phyloP scores from a whole-genome alignment of 1,140 invertebrate genomes.

The Stegodyphus dumicola region DNA sequence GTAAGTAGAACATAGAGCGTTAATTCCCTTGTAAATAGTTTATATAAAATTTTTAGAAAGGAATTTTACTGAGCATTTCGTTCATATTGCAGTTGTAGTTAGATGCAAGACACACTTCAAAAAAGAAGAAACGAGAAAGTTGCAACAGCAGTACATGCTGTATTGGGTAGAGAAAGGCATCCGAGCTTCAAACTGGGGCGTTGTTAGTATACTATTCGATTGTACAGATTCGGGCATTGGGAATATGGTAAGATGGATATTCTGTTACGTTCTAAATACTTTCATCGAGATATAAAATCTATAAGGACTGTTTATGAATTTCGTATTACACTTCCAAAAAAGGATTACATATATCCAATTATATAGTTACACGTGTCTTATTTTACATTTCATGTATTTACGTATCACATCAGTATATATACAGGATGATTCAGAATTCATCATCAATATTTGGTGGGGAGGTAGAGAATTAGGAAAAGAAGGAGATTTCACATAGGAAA shows the following conservation, averaged over 20 bases:
- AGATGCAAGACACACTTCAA: conserved; percentile 37
- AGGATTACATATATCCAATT: too few relatives aligned
- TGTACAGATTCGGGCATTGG: conserved; percentile 18
- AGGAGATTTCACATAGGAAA: too few relatives aligned
- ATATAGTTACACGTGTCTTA: too few relatives aligned
- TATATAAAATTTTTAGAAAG: too few relatives aligned
- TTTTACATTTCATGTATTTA: too few relatives aligned
- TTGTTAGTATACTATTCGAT: conserved; percentile 35
- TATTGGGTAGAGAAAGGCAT: conserved; percentile 40
- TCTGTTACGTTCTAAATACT: neutral
- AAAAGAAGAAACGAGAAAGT: conserved; percentile 12
- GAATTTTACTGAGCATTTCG: too few relatives aligned
- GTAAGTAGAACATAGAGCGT: neutral
- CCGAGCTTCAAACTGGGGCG: conserved; percentile 26
- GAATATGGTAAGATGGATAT: conserved; percentile 17
- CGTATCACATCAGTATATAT: too few relatives aligned
- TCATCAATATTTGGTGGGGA: too few relatives aligned
- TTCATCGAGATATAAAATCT: neutral
- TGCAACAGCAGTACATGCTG: conserved; percentile 33
- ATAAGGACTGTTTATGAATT: neutral
- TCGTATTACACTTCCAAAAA: neutral
- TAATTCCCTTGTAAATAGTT: neutral
- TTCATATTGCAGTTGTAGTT: conserved; percentile 12
- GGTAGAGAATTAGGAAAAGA: too few relatives aligned
- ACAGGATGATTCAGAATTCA: too few relatives aligned